These are phyloP conservation scores for Tragelaphus strepsiceros DNA, from an alignment of 2,113 vertebrate genomes.

Conservation along the genomic window DNA sequence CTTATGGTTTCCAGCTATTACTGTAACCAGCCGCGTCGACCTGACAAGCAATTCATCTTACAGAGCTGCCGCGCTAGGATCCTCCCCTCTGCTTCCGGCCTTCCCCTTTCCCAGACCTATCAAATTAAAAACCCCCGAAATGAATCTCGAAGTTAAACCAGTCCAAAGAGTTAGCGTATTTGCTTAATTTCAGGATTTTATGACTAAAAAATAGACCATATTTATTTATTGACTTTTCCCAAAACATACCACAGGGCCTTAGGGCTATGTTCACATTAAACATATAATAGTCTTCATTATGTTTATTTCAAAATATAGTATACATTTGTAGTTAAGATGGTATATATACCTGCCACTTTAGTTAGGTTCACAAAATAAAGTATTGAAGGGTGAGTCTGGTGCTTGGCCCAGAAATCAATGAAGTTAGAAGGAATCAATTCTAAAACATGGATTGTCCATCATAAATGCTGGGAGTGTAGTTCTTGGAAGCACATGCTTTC, in stretches of 20 bases:
- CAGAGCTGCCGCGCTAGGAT: slow-evolving; percentile 61
- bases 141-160: slow-evolving; percentile 32
- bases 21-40: slow-evolving; percentile 73
- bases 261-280: neutral
- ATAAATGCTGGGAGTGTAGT: neutral
- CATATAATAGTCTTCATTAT: neutral
- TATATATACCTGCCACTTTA: neutral
- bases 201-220: neutral
- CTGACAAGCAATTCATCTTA: slow-evolving; percentile 72
- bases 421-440: slow-evolving; percentile 14
- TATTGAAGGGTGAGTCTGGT: neutral
- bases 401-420: neutral
- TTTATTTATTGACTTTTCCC: neutral
- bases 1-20: slow-evolving; percentile 79
- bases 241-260: neutral
- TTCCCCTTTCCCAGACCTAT: slow-evolving; percentile 3
- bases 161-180: neutral
- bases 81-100: slow-evolving; percentile 66
- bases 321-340: neutral
- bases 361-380: neutral
- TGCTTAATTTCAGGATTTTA: slow-evolving; percentile 25
- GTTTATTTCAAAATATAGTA: slow-evolving; percentile 27
- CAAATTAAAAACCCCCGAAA: slow-evolving; percentile 67
- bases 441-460: neutral
- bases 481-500: neutral